phyloP scores from a whole-genome alignment of 2,888 invertebrate species.

The Cenopis cana region DNA sequence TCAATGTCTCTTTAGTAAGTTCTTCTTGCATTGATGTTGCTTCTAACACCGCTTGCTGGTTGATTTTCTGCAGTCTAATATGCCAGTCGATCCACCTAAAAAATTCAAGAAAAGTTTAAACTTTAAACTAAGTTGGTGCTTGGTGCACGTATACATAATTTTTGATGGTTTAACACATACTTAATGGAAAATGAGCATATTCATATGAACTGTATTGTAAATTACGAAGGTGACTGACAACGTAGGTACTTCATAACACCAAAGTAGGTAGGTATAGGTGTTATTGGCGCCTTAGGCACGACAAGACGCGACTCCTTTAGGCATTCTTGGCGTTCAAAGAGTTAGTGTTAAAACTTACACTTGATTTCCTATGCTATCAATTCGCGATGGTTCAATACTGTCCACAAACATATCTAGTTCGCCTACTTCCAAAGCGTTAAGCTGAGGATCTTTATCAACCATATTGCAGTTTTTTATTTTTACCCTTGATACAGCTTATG shows the following conservation, averaged over 20 bases:
- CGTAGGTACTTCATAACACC: too few relatives aligned
- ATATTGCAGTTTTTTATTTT: conserved; percentile 58
- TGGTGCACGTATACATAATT: too few relatives aligned
- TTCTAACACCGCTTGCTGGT: conserved; percentile 94
- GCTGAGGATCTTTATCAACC: conserved; percentile 78
- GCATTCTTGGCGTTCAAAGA: too few relatives aligned
- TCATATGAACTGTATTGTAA: too few relatives aligned
- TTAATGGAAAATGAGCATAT: too few relatives aligned
- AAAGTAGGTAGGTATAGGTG: too few relatives aligned
- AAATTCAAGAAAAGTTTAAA: conserved; percentile 41
- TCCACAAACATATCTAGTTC: conserved; percentile 91
- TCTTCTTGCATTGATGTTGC: conserved; percentile 92
- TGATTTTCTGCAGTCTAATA: conserved; percentile 92
- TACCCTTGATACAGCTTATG: background rate
- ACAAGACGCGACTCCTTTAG: too few relatives aligned
- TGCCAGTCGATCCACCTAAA: conserved; percentile 91
- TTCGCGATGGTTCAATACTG: conserved; percentile 87
- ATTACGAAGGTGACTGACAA: too few relatives aligned
- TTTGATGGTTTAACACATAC: too few relatives aligned
- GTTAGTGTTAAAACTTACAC: conserved; percentile 61
- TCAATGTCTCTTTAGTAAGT: conserved; percentile 92
- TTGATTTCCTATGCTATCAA: conserved; percentile 88
- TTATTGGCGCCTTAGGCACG: too few relatives aligned
- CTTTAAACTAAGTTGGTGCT: background rate
- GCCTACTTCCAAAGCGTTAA: conserved; percentile 86